phyloP scores from a whole-genome alignment of 2,797 vertebrate species.

The Prionace glauca region DNA sequence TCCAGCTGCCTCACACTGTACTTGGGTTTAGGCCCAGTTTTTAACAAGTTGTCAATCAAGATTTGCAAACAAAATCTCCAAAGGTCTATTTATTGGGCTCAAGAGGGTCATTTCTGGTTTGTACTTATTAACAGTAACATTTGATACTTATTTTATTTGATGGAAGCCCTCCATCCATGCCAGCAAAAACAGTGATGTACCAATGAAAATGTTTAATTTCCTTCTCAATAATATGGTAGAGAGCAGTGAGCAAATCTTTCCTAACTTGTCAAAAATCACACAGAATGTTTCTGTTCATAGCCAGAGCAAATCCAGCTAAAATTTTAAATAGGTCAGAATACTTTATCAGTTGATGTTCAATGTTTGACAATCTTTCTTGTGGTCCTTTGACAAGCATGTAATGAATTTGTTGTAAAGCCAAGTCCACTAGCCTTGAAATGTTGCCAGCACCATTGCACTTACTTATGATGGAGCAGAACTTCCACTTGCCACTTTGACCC shows the following conservation, averaged over 20 bases:
- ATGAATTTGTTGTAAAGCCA: not conserved
- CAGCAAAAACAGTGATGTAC: not conserved
- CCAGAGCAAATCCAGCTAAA: not conserved
- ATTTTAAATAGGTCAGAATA: not conserved
- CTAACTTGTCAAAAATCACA: not conserved
- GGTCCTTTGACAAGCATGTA: not conserved
- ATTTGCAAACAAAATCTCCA: not conserved
- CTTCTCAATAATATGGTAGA: not conserved
- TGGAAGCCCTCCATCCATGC: not conserved
- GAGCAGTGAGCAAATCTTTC: not conserved
- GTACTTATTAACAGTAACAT: conserved; percentile 7
- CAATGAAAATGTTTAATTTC: not conserved
- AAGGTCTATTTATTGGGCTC: conserved; percentile 8
- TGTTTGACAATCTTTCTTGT: conserved; percentile 12
- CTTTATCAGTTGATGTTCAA: not conserved
- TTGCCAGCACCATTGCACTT: not conserved
- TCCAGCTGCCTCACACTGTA: not conserved
- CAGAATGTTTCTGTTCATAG: not conserved
- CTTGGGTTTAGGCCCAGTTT: not conserved
- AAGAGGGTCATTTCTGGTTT: conserved; percentile 5
- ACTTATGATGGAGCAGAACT: not conserved
- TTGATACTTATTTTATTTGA: conserved; percentile 2
- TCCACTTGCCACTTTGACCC: not conserved
- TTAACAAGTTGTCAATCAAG: conserved; percentile 22
- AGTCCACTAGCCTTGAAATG: not conserved